A percentile compares a stretch with the other conserved stretches of the same genome.
Conservation (phyloP, 2,888 invertebrate species). For the Nephrocerus scutellatus region DNA sequence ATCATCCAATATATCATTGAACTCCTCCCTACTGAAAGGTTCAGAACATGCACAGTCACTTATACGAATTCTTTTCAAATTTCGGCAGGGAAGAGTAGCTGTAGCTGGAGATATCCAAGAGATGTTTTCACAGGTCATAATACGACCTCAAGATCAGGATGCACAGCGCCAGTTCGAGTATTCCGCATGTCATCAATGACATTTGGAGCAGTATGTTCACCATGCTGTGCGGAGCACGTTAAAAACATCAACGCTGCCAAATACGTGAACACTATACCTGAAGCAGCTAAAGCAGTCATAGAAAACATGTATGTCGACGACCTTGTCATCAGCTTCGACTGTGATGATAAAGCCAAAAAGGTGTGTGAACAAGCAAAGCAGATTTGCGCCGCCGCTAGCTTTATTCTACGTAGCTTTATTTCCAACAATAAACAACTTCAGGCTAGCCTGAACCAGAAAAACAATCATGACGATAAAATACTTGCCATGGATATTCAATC, state of each 20-base stretch:
- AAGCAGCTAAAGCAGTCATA: constrained; percentile 18
- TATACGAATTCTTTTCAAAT: constrained; percentile 28
- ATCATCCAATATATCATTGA: constrained; percentile 24
- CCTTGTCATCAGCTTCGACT: constrained; percentile 23
- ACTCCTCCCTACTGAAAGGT: constrained; percentile 27
- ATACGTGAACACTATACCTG: constrained; percentile 13
- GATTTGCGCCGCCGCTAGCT: too few species aligned
- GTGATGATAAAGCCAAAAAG: constrained; percentile 31
- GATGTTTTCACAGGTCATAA: constrained; percentile 33
- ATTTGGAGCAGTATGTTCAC: constrained; percentile 22
- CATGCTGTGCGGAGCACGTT: constrained; percentile 28
- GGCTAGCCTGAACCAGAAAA: constrained; percentile 1
- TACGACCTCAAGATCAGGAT: constrained; percentile 26
- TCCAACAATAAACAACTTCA: constrained; percentile 5
- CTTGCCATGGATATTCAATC: neutral
- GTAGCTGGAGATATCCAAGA: constrained; percentile 33
- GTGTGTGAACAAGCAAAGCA: too few species aligned
- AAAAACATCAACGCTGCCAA: constrained; percentile 28
- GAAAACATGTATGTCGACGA: constrained; percentile 20
- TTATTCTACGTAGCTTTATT: constrained; percentile 19
- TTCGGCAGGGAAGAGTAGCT: constrained; percentile 27
- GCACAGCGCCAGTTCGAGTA: constrained; percentile 18
- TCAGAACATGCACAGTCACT: constrained; percentile 30
- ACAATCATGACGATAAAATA: neutral
- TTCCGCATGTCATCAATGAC: constrained; percentile 17